Evolutionary conservation across 2,797 vertebrate species (phyloP), one percentile per base, ranked within the genome.

Genomic region (Malurus leucopterus): DNA sequence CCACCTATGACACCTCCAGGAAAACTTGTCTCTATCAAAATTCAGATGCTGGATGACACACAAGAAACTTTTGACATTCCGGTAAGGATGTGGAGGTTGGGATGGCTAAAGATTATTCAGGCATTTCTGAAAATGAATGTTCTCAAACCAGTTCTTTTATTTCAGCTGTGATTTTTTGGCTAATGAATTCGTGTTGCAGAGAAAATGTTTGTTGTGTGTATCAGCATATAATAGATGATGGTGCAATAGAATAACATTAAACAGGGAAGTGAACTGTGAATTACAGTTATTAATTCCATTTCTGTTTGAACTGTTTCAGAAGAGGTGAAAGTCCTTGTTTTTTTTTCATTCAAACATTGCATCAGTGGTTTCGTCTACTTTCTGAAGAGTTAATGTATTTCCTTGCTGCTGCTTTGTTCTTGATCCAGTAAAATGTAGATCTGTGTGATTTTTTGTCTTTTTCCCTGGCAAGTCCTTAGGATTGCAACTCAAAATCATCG

Each of bases 31-130:
- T 98, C 98, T 92, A 95, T 99, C 97, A 98, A 98, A 95, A 98
- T 99, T 94, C 98, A 98, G 83, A 98, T 99, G 98, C 95, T 99
- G 97, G 99, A 99, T 67, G 98, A 99, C 95, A 98, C 98, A 0
- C 98, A 99, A 96, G 98, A 99, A 97, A 98, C 98, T 40, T 99
- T 99, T 57, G 98, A 99, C 86, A 94, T 99, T 95, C 99, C 99
- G 90, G 99, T 99, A 98, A 99, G 98, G 38, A 43, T 41, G 8
- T 50, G 59, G 24, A 93, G 49, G 9, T 70, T 50, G 49, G 55
- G 11, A 7, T 55, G 44, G 61, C 24, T 83, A 16, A 64, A 54
- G 30, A 18, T 64, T 46, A 40, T 84, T 61, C n/a, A 58, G 19
- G 16, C 32, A 13, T 64, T 91, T 84, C 63, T 76, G 14, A 65